Evolutionary conservation across 2,113 vertebrate genomes (phyloP).

Genomic region (Chlorodrepanis virens): DNA sequence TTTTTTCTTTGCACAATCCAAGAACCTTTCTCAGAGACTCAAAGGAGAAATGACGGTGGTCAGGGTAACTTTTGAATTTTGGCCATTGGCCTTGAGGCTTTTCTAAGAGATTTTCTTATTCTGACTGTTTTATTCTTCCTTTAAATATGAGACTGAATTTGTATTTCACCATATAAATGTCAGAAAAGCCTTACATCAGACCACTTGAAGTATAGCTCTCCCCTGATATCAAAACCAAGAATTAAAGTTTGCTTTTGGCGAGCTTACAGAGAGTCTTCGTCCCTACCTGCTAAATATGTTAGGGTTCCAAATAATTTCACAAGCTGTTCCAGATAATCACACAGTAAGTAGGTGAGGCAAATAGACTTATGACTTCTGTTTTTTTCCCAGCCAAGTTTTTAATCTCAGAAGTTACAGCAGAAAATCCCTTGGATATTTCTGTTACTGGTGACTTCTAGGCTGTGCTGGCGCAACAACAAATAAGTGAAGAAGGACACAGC

Average conservation of each 20-base stretch:
- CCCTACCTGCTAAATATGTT: constrained; percentile 22
- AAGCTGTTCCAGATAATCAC: constrained; percentile 42
- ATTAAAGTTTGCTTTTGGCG: background rate
- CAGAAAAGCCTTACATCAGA: constrained; percentile 10
- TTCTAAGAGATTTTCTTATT: background rate
- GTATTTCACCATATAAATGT: background rate
- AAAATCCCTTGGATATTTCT: constrained; percentile 42
- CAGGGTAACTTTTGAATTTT: background rate
- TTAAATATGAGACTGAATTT: background rate
- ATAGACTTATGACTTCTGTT: constrained; percentile 36
- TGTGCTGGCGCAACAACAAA: accelerated
- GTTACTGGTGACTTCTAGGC: background rate
- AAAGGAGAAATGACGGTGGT: background rate
- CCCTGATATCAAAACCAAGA: background rate
- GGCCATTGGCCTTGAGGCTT: background rate
- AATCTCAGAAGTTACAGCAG: background rate
- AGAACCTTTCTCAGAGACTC: background rate
- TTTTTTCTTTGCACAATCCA: background rate
- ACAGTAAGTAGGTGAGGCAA: constrained; percentile 53
- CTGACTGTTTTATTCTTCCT: background rate
- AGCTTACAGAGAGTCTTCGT: background rate
- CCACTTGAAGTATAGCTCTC: background rate
- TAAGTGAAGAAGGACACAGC: background rate
- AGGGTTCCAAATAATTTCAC: constrained; percentile 37
- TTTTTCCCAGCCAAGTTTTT: constrained; percentile 1